Percentiles rank a stretch among this genome's conserved stretches.
Conservation (phyloP, 1,140 invertebrate species). For the Heliconius congener region DNA sequence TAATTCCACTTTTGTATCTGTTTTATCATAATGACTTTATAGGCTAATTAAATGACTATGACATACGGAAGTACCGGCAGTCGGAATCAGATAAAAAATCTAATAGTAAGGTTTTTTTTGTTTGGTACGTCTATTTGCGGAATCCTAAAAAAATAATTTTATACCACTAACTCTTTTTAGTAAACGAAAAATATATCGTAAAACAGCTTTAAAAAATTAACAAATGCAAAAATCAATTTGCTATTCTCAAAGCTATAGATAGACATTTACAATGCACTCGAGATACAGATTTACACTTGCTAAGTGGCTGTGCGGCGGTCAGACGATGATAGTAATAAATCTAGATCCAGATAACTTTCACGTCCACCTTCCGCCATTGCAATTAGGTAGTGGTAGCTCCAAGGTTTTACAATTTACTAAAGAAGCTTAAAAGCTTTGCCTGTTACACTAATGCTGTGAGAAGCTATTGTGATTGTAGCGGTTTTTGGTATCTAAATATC, state of each 20-base stretch:
- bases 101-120: neutral
- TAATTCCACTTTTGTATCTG: no score
- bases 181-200: neutral
- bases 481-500: neutral
- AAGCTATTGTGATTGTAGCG: neutral
- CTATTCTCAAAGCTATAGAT: neutral
- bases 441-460: slow-evolving; percentile 1
- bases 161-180: neutral
- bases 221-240: neutral
- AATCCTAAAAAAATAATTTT: no score
- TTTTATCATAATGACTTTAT: no score
- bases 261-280: slow-evolving; percentile 17
- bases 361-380: slow-evolving; percentile 41
- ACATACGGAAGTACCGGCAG: neutral
- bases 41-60: no score
- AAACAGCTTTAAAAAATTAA: neutral
- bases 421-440: slow-evolving; percentile 6
- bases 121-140: no score
- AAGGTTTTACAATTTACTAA: slow-evolving; percentile 12
- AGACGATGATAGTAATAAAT: slow-evolving; percentile 54
- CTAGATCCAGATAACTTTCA: slow-evolving; percentile 54
- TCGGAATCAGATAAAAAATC: neutral
- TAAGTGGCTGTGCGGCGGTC: slow-evolving; percentile 49
- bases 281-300: slow-evolving; percentile 39
- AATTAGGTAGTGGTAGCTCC: slow-evolving; percentile 42